Base-by-base conservation (phyloP, 1,140 invertebrate species). In the Ceratina calcarata region DNA sequence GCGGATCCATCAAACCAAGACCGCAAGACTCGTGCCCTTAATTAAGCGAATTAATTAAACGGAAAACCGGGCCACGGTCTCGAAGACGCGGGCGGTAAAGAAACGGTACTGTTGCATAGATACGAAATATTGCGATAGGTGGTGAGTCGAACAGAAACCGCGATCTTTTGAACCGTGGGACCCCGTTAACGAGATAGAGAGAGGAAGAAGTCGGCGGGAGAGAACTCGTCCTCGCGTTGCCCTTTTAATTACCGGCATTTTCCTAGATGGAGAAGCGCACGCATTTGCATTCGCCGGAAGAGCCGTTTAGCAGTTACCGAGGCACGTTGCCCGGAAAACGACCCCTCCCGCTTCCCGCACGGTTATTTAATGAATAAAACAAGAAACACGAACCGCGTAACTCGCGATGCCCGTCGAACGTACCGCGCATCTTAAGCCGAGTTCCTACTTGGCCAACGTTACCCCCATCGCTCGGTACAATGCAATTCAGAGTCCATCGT, bases 281-380 rank as follows among this genome's bases (percentile, higher is more conserved):
- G 45, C 77, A 88, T 88, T 89, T 89, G 85, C 86, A 89, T 88
- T 87, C 84, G 78, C 79, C 86, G 86, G 85, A 89, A 88, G 83
- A 77, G 75, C 71, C 80, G 85, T 89, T 89, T 86, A 84, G 81
- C 82, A 88, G 80, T 86, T 88, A 67, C 82, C 68, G 27, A 64
- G 69, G 61, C 66, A 61, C 75, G 76, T 79, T 73, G 76, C 67
- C 61, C 69, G 65, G 70, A 82, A 53, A 83, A 73, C 73, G 73
- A 45, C 37, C 37, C 67, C 76, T n/a, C 16, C 67, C 76, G 69
- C 71, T 45, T 8, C 37, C 37, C 37, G 37, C 66, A 65, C 85
- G 81, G 81, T 83, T 88, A 78, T 88, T 89, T 87, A 89, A 89
- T 84, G 86, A 85, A 84, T 87, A 87, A 89, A 87, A 80, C 65